Conservation (phyloP, 2,113 vertebrate genomes). For the Xenopus laevis region DNA sequence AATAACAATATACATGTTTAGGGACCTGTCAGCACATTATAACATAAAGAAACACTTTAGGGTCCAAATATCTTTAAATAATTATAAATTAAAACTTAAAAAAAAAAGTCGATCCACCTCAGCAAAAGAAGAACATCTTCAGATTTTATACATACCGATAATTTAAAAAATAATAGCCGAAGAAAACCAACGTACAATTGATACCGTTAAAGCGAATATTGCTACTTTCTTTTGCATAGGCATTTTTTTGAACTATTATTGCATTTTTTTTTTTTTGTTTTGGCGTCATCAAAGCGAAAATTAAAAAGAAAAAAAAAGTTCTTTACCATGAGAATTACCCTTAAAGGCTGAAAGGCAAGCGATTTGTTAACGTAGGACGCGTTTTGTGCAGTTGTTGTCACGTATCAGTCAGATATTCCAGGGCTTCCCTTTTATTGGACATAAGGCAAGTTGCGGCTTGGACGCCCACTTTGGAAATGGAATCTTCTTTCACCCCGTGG, state of each 20-base stretch:
- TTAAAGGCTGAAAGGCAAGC: background rate
- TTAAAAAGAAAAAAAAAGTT: constrained; percentile 57
- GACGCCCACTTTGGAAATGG: background rate
- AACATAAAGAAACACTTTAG: constrained; percentile 73
- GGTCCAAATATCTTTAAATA: constrained; percentile 81
- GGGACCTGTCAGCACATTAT: constrained; percentile 77
- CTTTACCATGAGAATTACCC: constrained; percentile 2
- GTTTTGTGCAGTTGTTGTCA: constrained; percentile 25
- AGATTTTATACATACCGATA: constrained; percentile 76
- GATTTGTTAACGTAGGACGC: background rate
- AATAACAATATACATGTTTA: constrained; percentile 64
- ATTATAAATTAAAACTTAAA: constrained; percentile 83
- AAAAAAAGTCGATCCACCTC: constrained; percentile 64
- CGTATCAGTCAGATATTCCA: constrained; percentile 8
- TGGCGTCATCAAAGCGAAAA: constrained; percentile 47
- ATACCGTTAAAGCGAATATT: constrained; percentile 70
- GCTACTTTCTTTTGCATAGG: constrained; percentile 65
- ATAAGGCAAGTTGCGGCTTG: constrained; percentile 12
- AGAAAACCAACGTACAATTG: constrained; percentile 63
- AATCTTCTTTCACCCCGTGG: too few relatives aligned
- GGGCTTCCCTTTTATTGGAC: constrained; percentile 32
- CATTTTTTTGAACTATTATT: constrained; percentile 45
- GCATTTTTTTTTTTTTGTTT: constrained; percentile 56
- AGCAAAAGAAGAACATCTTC: constrained; percentile 63
- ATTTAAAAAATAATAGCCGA: constrained; percentile 70